Conservation (phyloP, 2,113 vertebrate genomes). For the Lamprotornis superbus region DNA sequence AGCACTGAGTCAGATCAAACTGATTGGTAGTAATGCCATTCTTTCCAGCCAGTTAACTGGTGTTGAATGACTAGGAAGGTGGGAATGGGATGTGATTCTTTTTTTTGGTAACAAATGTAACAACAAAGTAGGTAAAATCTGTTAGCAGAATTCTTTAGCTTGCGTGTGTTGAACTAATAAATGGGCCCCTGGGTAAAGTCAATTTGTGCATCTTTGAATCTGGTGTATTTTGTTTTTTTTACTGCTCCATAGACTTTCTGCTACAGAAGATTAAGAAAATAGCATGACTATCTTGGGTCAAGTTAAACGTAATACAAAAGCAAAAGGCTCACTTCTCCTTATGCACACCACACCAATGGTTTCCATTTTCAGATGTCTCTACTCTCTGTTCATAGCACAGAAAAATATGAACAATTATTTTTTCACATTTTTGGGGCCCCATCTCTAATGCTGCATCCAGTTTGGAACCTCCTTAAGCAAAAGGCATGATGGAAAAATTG, state of each 20-base stretch:
- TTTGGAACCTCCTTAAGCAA: neutral
- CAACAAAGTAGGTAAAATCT: neutral
- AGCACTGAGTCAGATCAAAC: neutral
- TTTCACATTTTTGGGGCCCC: neutral
- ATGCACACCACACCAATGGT: rapidly evolving
- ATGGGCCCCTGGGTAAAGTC: neutral
- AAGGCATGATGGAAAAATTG: neutral
- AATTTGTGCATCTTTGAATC: neutral
- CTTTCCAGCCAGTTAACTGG: neutral
- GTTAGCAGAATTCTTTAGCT: neutral
- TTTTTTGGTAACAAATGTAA: neutral
- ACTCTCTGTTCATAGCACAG: neutral
- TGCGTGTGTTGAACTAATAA: neutral
- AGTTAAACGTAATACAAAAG: neutral
- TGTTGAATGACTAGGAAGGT: neutral
- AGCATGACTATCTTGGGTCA: neutral
- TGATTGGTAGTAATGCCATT: neutral
- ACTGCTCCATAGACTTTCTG: neutral
- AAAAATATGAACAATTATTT: neutral
- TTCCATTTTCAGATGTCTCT: neutral
- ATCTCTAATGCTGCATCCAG: neutral
- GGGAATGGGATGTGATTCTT: neutral
- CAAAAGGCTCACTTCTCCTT: neutral
- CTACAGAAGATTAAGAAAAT: neutral
- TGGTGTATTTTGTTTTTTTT: neutral